A percentile compares a stretch with the other conserved stretches of the same genome.
Conservation (phyloP, 92 coral and sea anemone species). For the Heteractis magnifica region DNA sequence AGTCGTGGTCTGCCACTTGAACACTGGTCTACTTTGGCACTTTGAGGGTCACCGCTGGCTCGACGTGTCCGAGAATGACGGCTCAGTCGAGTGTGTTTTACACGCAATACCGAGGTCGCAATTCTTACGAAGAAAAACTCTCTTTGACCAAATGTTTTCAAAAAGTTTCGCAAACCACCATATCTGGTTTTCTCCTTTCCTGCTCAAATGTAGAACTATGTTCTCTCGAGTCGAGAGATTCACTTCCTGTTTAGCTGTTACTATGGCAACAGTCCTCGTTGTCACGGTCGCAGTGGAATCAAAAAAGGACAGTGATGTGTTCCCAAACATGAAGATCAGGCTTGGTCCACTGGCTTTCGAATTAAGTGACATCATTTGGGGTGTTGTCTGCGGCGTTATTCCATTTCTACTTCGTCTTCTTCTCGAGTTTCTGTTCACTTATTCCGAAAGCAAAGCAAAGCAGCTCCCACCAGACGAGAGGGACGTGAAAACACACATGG, state of each 20-base stretch:
- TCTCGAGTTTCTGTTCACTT: slow-evolving; percentile 38
- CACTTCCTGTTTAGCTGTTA: slow-evolving; percentile 41
- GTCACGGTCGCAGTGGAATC: slow-evolving; percentile 27
- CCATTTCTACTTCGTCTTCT: slow-evolving; percentile 48
- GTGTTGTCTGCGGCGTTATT: slow-evolving; percentile 38
- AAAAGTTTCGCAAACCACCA: slow-evolving; percentile 47
- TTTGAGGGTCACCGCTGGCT: slow-evolving; percentile 75
- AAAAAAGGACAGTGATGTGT: slow-evolving; percentile 15
- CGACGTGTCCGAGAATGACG: slow-evolving; percentile 51
- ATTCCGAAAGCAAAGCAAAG: slow-evolving; percentile 17
- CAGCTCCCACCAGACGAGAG: slow-evolving; percentile 17
- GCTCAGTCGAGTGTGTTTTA: slow-evolving; percentile 59
- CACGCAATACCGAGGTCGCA: slow-evolving; percentile 42
- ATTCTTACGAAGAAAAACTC: slow-evolving; percentile 30
- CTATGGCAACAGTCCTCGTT: slow-evolving; percentile 32
- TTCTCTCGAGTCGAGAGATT: slow-evolving; percentile 51
- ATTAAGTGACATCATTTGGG: slow-evolving; percentile 50
- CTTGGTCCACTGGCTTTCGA: slow-evolving; percentile 49
- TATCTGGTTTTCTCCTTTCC: slow-evolving; percentile 59
- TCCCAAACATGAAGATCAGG: slow-evolving; percentile 23
- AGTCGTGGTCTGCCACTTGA: slow-evolving; percentile 61
- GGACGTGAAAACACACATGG: slow-evolving; percentile 33
- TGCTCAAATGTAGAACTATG: slow-evolving; percentile 28
- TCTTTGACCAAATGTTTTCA: slow-evolving; percentile 49
- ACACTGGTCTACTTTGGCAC: slow-evolving; percentile 63